phyloP scores from a whole-genome alignment of 2,888 invertebrate species.

The Acanthoscelides obtectus region DNA sequence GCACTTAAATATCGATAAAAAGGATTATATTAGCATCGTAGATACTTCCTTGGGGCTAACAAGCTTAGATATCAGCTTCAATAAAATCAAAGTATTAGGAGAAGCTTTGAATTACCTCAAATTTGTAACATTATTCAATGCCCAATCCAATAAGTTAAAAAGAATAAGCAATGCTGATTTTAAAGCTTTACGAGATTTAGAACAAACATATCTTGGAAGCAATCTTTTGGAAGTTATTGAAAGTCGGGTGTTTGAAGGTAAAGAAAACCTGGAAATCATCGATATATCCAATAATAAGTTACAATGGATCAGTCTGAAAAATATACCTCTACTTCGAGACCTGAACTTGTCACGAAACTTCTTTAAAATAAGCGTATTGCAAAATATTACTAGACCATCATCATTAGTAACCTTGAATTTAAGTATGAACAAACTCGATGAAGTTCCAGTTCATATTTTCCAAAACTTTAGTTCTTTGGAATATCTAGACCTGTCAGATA shows the following conservation, averaged over 20 bases:
- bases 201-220: conserved; percentile 21
- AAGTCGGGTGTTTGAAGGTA: conserved; percentile 19
- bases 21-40: conserved; percentile 8
- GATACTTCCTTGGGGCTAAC: conserved; percentile 20
- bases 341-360: conserved; percentile 34
- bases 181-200: conserved; percentile 19
- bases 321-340: conserved; percentile 25
- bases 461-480: conserved; percentile 19
- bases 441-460: conserved; percentile 18
- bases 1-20: not conserved
- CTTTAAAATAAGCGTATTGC: conserved; percentile 16
- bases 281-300: conserved; percentile 29
- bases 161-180: conserved; percentile 21
- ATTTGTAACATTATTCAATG: conserved; percentile 23
- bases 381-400: conserved; percentile 17
- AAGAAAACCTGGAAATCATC: conserved; percentile 23
- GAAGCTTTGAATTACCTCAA: conserved; percentile 20
- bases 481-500: conserved; percentile 29
- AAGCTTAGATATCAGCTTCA: conserved; percentile 31
- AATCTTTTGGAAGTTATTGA: conserved; percentile 24
- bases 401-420: conserved; percentile 24
- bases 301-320: conserved; percentile 19
- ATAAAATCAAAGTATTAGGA: conserved; percentile 26
- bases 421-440: conserved; percentile 27
- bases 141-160: conserved; percentile 25